A percentile compares a stretch with the other conserved stretches of the same genome.
Conservation (phyloP, 1,140 invertebrate genomes). For the Propsilocerus akamusi region DNA sequence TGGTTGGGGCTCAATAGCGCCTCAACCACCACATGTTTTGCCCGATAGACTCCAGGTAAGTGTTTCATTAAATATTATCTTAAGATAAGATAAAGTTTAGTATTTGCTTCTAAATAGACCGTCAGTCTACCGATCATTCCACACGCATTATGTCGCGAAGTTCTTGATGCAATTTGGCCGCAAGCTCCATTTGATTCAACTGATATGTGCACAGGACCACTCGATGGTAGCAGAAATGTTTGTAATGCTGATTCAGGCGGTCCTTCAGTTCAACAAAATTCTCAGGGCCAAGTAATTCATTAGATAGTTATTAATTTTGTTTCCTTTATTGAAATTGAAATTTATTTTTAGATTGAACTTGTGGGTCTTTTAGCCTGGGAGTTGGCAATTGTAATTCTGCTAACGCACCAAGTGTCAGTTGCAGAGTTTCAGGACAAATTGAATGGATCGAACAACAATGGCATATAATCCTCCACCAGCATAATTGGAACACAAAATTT, state of each 20-base stretch:
- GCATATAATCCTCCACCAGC: no score
- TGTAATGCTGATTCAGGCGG: constrained; percentile 49
- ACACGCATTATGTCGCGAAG: constrained; percentile 12
- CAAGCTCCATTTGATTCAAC: constrained; percentile 17
- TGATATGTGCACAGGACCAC: constrained; percentile 41
- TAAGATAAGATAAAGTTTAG: no score
- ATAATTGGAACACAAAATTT: no score
- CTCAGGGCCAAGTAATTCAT: no score
- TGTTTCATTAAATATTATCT: constrained; percentile 15
- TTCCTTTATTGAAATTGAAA: no score
- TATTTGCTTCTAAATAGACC: no score
- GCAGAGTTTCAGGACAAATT: constrained; percentile 37
- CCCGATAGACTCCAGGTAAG: constrained; percentile 10
- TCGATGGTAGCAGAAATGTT: constrained; percentile 31
- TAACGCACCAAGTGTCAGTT: constrained; percentile 48
- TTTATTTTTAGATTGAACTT: no score
- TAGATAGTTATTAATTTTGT: no score
- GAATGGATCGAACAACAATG: constrained; percentile 46
- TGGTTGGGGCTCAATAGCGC: constrained; percentile 28
- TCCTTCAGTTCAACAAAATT: constrained; percentile 33
- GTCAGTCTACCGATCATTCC: no score
- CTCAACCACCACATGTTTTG: constrained; percentile 2
- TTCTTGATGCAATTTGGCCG: not conserved
- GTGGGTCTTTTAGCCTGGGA: constrained; percentile 60
- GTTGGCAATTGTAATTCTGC: constrained; percentile 43